phyloP scores from a whole-genome alignment of 2,797 vertebrate genomes.

The Crenichthys baileyi region DNA sequence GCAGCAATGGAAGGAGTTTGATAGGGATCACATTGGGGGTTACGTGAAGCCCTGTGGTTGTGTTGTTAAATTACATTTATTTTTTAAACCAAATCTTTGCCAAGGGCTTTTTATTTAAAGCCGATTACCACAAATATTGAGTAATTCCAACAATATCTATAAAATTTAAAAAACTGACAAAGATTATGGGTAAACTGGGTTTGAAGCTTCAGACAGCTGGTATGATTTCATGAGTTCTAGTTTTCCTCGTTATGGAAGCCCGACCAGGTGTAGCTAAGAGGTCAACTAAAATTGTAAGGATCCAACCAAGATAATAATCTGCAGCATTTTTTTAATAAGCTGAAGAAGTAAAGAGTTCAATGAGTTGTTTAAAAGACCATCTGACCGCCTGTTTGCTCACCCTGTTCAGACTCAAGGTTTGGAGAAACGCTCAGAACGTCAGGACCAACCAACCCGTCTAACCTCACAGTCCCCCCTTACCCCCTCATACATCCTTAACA shows the following conservation, averaged over 20 bases:
- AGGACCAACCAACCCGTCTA: constrained; percentile 18
- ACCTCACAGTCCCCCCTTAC: constrained; percentile 39
- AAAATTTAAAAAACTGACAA: neutral
- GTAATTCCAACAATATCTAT: neutral
- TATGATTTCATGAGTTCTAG: neutral
- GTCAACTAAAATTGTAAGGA: neutral
- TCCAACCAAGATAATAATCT: neutral
- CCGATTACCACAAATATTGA: neutral
- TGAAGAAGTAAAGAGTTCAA: constrained; percentile 11
- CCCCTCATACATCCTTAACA: constrained; percentile 37
- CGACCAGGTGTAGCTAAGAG: neutral
- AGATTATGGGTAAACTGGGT: neutral
- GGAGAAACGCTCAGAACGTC: constrained; percentile 51
- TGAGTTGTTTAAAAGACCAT: constrained; percentile 54
- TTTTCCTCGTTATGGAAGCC: neutral
- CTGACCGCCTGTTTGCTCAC: constrained; percentile 69
- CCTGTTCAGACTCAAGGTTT: constrained; percentile 60
- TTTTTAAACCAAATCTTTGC: neutral
- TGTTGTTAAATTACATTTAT: neutral
- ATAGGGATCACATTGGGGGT: no score
- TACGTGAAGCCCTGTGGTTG: neutral
- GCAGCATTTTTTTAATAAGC: neutral
- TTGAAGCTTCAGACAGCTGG: neutral
- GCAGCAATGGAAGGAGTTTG: no score
- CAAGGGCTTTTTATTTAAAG: neutral